Base-by-base conservation (phyloP, 2,888 invertebrate species). In the Mesorhabditis sp. region DNA sequence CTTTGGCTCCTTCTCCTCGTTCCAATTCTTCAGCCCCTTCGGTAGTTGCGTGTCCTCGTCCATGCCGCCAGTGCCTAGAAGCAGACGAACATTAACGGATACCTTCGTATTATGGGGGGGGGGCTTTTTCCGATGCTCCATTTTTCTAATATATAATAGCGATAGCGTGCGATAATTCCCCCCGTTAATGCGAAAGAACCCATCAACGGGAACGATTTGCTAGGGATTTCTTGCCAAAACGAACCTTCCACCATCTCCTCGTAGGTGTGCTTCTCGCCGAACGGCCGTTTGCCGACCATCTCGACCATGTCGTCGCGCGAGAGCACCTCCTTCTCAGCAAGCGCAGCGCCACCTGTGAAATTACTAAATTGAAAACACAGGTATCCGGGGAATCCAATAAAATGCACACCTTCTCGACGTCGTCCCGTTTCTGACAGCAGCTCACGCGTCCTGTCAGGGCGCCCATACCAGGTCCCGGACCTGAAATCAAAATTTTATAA, bases 251-350 rank as follows among this genome's bases (percentile, higher is more conserved):
- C 98, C 87, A 99, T 98, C 86, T 99, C 93, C 87, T 99, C 98
- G 85, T 99, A 99, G 7, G 97, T 97, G 13, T 96, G 95, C 88
- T 97, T 97, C 87, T 99, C 98, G 10, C 92, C 92, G 90, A 98
- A 99, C 0, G 98, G 98, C 79, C 98, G 89, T 43, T 91, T 90
- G 0, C 98, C 98, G 65, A 98, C 89, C 50, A 99, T 88, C 86
- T 96, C 95, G 74, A 97, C 93, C 95, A 99, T 95, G 86, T 98
- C 98, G 65, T 95, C 94, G 74, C 97, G 91, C 84, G 92, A 93
- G 67, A 99, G 89, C 78, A 96, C 91, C 88, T 99, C 98, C 85
- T 95, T 92, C 85, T 94, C 70, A 98, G 88, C 74, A 99, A 89
- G 72, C 95, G 89, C 86, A 92, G 90, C 0, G 97, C 95, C 70